phyloP scores from a whole-genome alignment of 2,797 vertebrate genomes.

The Clarias platycephalus region DNA sequence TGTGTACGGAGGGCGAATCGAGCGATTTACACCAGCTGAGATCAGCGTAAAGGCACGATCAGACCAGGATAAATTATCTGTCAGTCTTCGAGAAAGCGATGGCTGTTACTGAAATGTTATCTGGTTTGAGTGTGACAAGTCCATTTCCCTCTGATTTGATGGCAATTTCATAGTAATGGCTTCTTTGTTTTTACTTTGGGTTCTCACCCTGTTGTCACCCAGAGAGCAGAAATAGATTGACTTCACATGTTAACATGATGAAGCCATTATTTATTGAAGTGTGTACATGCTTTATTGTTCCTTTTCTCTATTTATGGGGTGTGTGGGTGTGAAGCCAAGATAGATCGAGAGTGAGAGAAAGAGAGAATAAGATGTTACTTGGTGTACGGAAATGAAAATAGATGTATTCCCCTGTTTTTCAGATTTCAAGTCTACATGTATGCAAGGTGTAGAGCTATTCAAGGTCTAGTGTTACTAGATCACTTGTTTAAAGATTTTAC shows the following conservation, averaged over 20 bases:
- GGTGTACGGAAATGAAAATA: slow-evolving; percentile 14
- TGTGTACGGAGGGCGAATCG: background rate
- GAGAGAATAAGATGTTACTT: slow-evolving; percentile 8
- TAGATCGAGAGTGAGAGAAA: background rate
- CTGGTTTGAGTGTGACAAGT: slow-evolving; percentile 23
- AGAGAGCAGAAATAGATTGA: slow-evolving; percentile 27
- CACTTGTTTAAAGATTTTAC: background rate
- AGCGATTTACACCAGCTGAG: background rate
- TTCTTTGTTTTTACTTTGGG: slow-evolving; percentile 24
- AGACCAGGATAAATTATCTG: slow-evolving; percentile 40
- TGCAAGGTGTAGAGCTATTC: background rate
- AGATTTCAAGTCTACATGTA: background rate
- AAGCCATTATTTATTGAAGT: slow-evolving; percentile 33
- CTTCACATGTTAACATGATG: slow-evolving; percentile 15
- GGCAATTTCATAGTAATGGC: slow-evolving; percentile 8
- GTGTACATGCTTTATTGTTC: slow-evolving; percentile 29
- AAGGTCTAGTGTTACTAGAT: background rate
- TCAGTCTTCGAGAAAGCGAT: slow-evolving; percentile 35
- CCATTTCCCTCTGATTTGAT: slow-evolving; percentile 30
- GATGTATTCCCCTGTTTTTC: background rate
- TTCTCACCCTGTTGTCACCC: slow-evolving; percentile 11
- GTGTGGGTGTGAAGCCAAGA: slow-evolving; percentile 7
- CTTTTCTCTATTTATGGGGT: slow-evolving; percentile 32
- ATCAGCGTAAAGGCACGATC: slow-evolving; percentile 33
- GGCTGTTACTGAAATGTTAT: slow-evolving; percentile 34